phyloP scores from a whole-genome alignment of 2,888 invertebrate genomes.

The Amblyjoppa fuscipennis region DNA sequence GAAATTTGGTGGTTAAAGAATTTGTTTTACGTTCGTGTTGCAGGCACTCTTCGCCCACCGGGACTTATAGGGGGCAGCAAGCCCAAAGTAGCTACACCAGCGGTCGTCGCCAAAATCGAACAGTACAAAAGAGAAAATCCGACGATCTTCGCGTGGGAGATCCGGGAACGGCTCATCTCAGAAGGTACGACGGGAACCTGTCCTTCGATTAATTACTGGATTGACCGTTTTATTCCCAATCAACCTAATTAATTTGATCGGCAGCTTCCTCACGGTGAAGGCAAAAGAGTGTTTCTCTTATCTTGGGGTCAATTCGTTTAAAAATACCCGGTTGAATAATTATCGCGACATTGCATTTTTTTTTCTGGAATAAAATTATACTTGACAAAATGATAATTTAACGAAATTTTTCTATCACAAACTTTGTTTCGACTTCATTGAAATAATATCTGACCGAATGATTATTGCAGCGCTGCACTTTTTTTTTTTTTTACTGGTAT shows the following conservation, averaged over 20 bases:
- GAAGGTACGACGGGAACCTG: constrained; percentile 91
- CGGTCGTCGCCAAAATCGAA: constrained; percentile 98
- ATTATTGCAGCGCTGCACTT: too few relatives aligned
- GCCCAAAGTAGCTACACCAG: constrained; percentile 98
- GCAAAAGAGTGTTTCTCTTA: too few relatives aligned
- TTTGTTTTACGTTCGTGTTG: constrained; percentile 78
- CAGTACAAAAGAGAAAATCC: constrained; percentile 99
- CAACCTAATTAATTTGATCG: too few relatives aligned
- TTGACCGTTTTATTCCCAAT: too few relatives aligned
- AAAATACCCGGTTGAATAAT: neutral
- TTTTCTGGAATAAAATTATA: too few relatives aligned
- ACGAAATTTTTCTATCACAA: too few relatives aligned
- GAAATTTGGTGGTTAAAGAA: too few relatives aligned
- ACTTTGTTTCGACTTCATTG: too few relatives aligned
- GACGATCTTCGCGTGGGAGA: constrained; percentile 99
- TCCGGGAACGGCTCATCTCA: constrained; percentile 97
- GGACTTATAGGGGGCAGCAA: constrained; percentile 98
- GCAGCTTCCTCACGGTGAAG: too few relatives aligned
- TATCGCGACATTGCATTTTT: neutral
- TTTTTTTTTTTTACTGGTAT: too few relatives aligned
- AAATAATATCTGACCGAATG: too few relatives aligned
- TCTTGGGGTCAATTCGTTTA: neutral
- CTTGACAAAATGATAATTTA: too few relatives aligned
- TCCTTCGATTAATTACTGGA: neutral
- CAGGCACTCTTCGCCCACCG: constrained; percentile 95